Conservation (phyloP, 2,797 vertebrate species). For the Danio albolineatus region DNA sequence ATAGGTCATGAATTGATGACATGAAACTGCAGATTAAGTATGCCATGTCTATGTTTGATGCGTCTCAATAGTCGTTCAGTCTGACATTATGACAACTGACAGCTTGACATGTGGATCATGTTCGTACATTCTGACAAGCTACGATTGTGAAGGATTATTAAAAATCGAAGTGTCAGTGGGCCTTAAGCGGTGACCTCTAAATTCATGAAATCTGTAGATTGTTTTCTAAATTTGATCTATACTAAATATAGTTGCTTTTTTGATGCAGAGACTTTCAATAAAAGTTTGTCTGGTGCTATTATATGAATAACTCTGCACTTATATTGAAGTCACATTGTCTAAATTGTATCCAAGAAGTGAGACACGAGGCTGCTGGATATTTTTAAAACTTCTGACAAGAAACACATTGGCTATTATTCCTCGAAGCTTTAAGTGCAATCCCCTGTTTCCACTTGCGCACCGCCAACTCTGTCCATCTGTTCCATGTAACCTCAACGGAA, state of each 20-base stretch:
- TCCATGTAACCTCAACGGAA: conserved; percentile 7
- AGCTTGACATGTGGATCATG: too few species aligned
- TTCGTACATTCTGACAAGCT: too few species aligned
- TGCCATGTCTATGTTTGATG: too few species aligned
- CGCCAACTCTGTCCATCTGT: conserved; percentile 38
- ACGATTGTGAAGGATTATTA: too few species aligned
- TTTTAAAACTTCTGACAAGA: conserved; percentile 40
- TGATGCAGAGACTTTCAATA: neutral
- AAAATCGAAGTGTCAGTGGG: too few species aligned
- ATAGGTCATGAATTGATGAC: too few species aligned
- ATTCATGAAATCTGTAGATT: too few species aligned
- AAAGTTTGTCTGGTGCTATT: neutral
- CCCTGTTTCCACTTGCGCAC: conserved; percentile 7
- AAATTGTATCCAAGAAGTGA: conserved; percentile 8
- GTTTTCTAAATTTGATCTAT: too few species aligned
- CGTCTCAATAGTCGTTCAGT: too few species aligned
- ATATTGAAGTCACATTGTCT: conserved; percentile 56
- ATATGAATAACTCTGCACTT: conserved; percentile 49
- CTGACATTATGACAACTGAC: too few species aligned
- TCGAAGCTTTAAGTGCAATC: conserved; percentile 23
- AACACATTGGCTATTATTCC: neutral
- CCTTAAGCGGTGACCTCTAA: too few species aligned
- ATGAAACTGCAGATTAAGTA: too few species aligned
- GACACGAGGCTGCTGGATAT: conserved; percentile 28
- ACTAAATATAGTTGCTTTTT: neutral